Evolutionary conservation across 2,888 invertebrate genomes (phyloP).

Genomic region (Trichopoda pennipes): DNA sequence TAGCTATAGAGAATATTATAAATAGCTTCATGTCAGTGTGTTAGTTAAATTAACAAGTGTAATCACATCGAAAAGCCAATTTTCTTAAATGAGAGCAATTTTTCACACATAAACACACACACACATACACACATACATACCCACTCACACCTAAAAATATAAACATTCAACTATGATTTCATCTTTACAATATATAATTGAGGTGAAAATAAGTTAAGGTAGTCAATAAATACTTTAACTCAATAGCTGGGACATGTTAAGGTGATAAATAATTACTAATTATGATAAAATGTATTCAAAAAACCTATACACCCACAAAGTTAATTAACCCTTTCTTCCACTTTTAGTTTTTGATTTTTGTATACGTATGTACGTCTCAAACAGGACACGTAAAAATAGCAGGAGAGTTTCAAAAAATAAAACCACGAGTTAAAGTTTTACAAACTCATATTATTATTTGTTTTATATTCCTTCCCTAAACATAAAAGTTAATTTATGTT

Average conservation of each 20-base stretch:
- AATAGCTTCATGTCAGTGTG: neutral
- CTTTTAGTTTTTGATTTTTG: too few relatives aligned
- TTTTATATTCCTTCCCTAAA: too few relatives aligned
- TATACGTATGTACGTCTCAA: too few relatives aligned
- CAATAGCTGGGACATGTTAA: slow-evolving; percentile 1
- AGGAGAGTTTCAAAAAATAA: too few relatives aligned
- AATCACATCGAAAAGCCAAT: slow-evolving; percentile 18
- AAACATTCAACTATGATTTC: neutral
- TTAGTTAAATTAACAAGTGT: neutral
- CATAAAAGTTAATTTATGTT: too few relatives aligned
- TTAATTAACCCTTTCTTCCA: too few relatives aligned
- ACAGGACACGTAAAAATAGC: too few relatives aligned
- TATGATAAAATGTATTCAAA: slow-evolving; percentile 36
- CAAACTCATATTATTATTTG: too few relatives aligned
- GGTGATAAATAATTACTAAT: slow-evolving; percentile 30
- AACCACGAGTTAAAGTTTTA: too few relatives aligned
- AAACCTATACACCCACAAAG: neutral
- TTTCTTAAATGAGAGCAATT: slow-evolving; percentile 8
- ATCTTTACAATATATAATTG: slow-evolving; percentile 8
- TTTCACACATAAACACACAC: neutral
- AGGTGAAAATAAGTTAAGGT: slow-evolving; percentile 3
- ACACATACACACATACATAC: neutral
- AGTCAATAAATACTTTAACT: slow-evolving; percentile 44
- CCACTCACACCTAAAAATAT: neutral
- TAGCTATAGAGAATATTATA: neutral